Evolutionary conservation across 1,140 invertebrate genomes (phyloP).

Genomic region (Goniozus legneri): DNA sequence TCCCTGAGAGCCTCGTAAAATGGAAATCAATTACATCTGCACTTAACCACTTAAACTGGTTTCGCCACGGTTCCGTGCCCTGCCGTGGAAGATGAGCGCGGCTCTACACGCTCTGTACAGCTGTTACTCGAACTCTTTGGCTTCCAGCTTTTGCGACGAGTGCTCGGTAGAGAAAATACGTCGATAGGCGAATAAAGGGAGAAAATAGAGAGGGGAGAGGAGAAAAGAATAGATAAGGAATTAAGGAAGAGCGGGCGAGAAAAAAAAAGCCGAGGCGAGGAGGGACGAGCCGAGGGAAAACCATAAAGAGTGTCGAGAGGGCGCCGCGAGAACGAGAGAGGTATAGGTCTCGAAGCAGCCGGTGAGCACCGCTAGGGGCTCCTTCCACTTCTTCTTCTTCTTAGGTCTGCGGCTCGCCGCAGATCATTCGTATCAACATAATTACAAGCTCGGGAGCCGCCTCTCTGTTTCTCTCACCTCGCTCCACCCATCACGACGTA

Average conservation of each 20-base stretch:
- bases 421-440: slow-evolving; percentile 56
- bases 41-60: slow-evolving; percentile 56
- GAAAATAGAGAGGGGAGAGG: slow-evolving; percentile 3
- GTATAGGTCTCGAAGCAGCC: slow-evolving; percentile 30
- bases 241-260: slow-evolving; percentile 3
- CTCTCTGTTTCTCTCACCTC: slow-evolving; percentile 54
- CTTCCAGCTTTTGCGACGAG: no score
- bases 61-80: slow-evolving; percentile 49
- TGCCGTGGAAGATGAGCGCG: slow-evolving; percentile 22
- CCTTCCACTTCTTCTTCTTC: slow-evolving; percentile 13
- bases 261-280: not conserved
- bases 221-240: slow-evolving; percentile 1
- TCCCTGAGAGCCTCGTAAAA: slow-evolving; percentile 50
- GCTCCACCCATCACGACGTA: slow-evolving; percentile 54
- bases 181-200: slow-evolving; percentile 1
- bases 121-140: no score
- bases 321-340: slow-evolving; percentile 10
- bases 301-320: not conserved
- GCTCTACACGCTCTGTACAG: no score
- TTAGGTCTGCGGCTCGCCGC: slow-evolving; percentile 47
- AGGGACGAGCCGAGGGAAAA: not conserved
- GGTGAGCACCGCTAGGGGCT: slow-evolving; percentile 47
- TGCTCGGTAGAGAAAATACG: not conserved
- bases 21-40: slow-evolving; percentile 57
- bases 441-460: slow-evolving; percentile 56